Base-by-base conservation (phyloP, 2,797 vertebrate genomes). In the Artibeus jamaicensis region DNA sequence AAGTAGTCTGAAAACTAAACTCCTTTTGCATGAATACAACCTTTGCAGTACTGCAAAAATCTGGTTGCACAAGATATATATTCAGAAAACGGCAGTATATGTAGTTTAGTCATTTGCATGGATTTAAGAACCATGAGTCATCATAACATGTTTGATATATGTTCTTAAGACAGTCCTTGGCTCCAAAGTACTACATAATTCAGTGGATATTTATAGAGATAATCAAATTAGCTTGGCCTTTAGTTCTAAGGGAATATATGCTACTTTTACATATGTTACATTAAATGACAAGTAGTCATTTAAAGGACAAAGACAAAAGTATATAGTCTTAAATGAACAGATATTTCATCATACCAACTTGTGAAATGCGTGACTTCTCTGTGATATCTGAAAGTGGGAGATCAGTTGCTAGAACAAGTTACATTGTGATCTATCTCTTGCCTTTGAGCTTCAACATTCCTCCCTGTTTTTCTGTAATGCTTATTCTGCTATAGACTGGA, bases 401-500 rank as follows among this genome's bases (percentile, higher is more conserved):
- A 44, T 87, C 68, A 94, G 42, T 93, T 96, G 67, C 71, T 97
- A 97, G 96, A 83, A 65, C 67, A 95, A 97, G 89, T 85, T 93
- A 74, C 82, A 71, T 96, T 96, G 77, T 93, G 94, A 96, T 88
- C 94, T 96, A 0, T 94, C 94, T 97, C 97, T 96, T 96, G 83
- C 91, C 44, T 96, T 90, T 86, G 55, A 96, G 83, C 79, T 98
- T 98, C 65, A 97, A 94, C 86, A 81, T 96, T 67, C 95, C 65
- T 55, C 96, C 62, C 81, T 97, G 57, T 98, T 98, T 97, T 98
- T 98, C 70, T 92, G 62, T 97, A 96, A 97, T 68, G 34, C 93
- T 91, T 98, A 81, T 98, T 97, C 90, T 98, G 15, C 96, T 98
- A 44, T 97, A 99, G 99, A 99, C 32, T 99, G 99, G 99, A 99